Evolutionary conservation across 1,140 invertebrate genomes (phyloP), one percentile per base, ranked within the genome.

Genomic region (Pseudomyrmex dendroicus): DNA sequence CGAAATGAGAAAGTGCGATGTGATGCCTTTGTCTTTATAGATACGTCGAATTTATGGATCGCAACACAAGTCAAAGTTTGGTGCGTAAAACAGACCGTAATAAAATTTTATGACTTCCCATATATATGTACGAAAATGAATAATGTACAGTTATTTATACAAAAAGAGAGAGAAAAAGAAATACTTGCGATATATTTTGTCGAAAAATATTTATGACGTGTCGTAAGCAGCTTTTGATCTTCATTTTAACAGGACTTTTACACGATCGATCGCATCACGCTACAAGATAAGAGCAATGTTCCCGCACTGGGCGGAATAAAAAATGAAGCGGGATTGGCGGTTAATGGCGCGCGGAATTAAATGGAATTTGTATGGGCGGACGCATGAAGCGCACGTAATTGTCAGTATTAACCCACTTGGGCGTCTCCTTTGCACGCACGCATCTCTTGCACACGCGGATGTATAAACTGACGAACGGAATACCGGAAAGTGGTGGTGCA

Each of bases 341-440:
- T 25, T 89, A 89, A 89, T 35, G 35, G 35, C 35, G 35, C 35
- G 35, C 85, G 85, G 86, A 88, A 89, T 90, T 87, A 85, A 88
- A 77, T 61, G 83, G 83, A 84, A 85, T 87, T 87, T 70, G 68
- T 73, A 91, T 86, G 90, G 89, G 89, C 90, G 90, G 88, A 86
- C 84, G 74, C 82, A 83, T 64, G 64, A 82, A 82, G 59, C 35
- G 35, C 85, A 82, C 84, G 87, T 91, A 91, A 91, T 92, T 91
- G 89, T 90, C 83, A 84, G 88, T 85, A 89, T 90, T 90, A 92
- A 92, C 90, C 89, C 90, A 88, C 87, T 88, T 90, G 91, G 91
- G 92, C 91, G 90, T 91, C 90, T 88, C 90, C 88, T 88, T 62
- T 73, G 78, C 83, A 35, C 76, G 89, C 73, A 86, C 85, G 84